Conservation (phyloP, 1,140 invertebrate species). For the Globodera rostochiensis region DNA sequence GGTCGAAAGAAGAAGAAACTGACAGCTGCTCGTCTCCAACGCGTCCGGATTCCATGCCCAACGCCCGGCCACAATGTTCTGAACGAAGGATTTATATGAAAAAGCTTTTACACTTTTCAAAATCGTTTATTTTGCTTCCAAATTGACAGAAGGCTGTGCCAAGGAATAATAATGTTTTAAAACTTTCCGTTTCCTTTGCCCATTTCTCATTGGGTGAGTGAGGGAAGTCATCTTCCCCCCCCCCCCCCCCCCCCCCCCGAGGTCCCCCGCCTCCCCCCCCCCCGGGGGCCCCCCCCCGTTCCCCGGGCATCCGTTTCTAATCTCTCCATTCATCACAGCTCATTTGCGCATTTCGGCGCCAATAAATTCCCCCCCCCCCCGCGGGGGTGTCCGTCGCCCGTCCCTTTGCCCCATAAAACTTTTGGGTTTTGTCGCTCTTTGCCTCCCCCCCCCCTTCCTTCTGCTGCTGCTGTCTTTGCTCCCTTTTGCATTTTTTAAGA, state of each 20-base stretch:
- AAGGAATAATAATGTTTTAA: neutral
- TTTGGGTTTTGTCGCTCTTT: neutral
- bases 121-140: no score
- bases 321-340: neutral
- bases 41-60: constrained; percentile 67
- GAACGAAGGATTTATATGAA: constrained; percentile 22
- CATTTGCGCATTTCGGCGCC: constrained; percentile 3
- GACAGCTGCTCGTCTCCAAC: constrained; percentile 66
- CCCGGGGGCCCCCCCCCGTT: neutral
- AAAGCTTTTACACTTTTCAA: no score
- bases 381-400: neutral
- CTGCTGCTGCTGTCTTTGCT: neutral
- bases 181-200: neutral
- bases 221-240: neutral
- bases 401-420: constrained; percentile 15
- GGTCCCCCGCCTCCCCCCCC: no score
- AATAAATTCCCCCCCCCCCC: constrained; percentile 6
- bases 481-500: neutral
- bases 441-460: neutral
- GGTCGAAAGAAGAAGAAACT: constrained; percentile 67
- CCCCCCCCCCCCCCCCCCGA: neutral
- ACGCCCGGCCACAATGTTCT: constrained; percentile 66
- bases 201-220: neutral
- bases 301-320: neutral
- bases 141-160: no score